Evolutionary conservation across 2,888 invertebrate genomes (phyloP).

Genomic region (Ornithoptera alexandrae): DNA sequence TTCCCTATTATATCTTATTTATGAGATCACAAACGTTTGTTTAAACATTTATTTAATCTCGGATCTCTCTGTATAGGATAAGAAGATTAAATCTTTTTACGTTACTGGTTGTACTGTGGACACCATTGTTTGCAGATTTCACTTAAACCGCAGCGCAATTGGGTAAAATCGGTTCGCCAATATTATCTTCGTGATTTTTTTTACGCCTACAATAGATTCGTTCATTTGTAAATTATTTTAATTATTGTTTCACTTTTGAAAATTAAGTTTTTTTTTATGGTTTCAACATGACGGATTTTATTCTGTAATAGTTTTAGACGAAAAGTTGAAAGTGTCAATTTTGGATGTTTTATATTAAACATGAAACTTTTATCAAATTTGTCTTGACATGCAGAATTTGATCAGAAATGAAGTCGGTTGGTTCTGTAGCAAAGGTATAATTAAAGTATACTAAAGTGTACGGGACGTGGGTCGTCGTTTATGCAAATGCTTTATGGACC

Average conservation of each 20-base stretch:
- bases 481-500: conserved; percentile 60
- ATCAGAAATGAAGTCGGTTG: conserved; percentile 30
- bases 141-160: conserved; percentile 42
- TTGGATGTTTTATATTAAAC: not conserved
- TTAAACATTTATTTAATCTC: conserved; percentile 23
- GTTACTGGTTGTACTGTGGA: conserved; percentile 38
- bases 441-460: conserved; percentile 40
- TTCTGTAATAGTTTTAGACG: no score
- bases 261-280: conserved; percentile 2
- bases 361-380: not conserved
- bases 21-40: conserved; percentile 32
- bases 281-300: not conserved
- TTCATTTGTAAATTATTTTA: conserved; percentile 58
- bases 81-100: conserved; percentile 43
- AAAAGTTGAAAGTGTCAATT: no score
- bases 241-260: conserved; percentile 62
- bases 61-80: conserved; percentile 18
- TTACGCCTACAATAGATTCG: conserved; percentile 45
- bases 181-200: conserved; percentile 44
- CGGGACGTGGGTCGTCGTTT: conserved; percentile 48
- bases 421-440: conserved; percentile 44
- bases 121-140: conserved; percentile 55
- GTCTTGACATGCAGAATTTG: not conserved
- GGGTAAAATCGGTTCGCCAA: conserved; percentile 46
- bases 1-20: conserved; percentile 10